These are phyloP conservation scores for Tetranychus piercei DNA, from an alignment of 2,888 invertebrate genomes.

Conservation along the genomic window DNA sequence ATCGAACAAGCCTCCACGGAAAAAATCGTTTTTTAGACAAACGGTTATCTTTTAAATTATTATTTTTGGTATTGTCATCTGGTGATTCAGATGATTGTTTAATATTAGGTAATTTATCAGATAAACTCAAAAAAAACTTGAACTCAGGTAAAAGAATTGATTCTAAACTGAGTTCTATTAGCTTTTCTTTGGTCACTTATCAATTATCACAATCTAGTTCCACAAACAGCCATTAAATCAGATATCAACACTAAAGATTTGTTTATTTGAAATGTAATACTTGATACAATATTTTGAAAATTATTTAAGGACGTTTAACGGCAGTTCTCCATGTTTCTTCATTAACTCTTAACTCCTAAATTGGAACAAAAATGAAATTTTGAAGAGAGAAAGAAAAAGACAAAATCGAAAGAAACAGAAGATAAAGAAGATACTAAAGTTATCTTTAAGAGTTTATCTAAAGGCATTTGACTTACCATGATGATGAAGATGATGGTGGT, in stretches of 20 bases:
- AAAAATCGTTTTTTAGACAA: too few species aligned
- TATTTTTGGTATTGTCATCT: too few species aligned
- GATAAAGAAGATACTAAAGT: not conserved
- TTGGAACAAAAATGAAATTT: not conserved
- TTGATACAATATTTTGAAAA: not conserved
- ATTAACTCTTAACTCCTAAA: not conserved
- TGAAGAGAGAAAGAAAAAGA: conserved; percentile 6
- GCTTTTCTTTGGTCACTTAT: too few species aligned
- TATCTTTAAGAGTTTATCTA: not conserved
- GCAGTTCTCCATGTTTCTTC: not conserved
- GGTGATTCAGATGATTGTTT: too few species aligned
- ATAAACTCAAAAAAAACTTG: too few species aligned
- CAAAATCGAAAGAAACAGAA: not conserved
- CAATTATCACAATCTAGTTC: not conserved
- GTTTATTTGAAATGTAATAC: not conserved
- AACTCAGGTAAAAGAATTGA: too few species aligned
- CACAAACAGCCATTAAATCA: not conserved
- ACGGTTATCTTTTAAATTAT: too few species aligned
- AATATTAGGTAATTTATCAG: too few species aligned
- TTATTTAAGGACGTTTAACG: not conserved
- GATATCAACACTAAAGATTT: not conserved
- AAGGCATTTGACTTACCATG: not conserved
- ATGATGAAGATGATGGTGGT: not conserved
- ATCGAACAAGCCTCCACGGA: too few species aligned
- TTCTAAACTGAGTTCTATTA: too few species aligned